Evolutionary conservation across 1,140 invertebrate genomes (phyloP).

Genomic region (Bombus superbus): DNA sequence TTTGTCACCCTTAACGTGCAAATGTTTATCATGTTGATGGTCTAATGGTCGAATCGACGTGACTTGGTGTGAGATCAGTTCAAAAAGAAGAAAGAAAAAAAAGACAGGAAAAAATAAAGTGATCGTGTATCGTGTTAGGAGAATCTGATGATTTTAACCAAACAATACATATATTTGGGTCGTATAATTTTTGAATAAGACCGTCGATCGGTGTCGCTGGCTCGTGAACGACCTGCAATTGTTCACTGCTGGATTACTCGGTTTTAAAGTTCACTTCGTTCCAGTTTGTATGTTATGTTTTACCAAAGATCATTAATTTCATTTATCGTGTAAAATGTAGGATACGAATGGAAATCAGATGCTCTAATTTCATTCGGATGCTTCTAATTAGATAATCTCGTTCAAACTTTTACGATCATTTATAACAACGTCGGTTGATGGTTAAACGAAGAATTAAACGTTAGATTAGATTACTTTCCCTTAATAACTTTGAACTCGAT

Average conservation of each 20-base stretch:
- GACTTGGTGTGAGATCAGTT: neutral
- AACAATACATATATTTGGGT: neutral
- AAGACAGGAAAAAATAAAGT: neutral
- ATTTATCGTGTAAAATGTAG: too few relatives aligned
- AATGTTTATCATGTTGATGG: constrained; percentile 10
- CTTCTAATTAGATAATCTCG: too few relatives aligned
- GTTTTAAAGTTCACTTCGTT: too few relatives aligned
- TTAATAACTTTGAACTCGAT: neutral
- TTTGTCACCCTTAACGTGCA: neutral
- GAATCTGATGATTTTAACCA: neutral
- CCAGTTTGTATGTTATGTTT: too few relatives aligned
- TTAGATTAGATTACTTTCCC: neutral
- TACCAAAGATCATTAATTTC: too few relatives aligned
- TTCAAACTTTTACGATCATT: neutral
- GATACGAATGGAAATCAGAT: too few relatives aligned
- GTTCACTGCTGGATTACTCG: too few relatives aligned
- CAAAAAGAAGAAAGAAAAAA: neutral
- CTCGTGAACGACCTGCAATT: neutral
- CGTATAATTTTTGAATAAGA: neutral
- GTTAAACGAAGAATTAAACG: too few relatives aligned
- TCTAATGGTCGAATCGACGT: neutral
- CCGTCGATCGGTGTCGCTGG: neutral
- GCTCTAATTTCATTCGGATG: too few relatives aligned
- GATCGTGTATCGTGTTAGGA: neutral
- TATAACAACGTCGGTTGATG: neutral